These are phyloP conservation scores for Oxyura jamaicensis DNA, from an alignment of 2,113 vertebrate genomes.

Conservation along the genomic window DNA sequence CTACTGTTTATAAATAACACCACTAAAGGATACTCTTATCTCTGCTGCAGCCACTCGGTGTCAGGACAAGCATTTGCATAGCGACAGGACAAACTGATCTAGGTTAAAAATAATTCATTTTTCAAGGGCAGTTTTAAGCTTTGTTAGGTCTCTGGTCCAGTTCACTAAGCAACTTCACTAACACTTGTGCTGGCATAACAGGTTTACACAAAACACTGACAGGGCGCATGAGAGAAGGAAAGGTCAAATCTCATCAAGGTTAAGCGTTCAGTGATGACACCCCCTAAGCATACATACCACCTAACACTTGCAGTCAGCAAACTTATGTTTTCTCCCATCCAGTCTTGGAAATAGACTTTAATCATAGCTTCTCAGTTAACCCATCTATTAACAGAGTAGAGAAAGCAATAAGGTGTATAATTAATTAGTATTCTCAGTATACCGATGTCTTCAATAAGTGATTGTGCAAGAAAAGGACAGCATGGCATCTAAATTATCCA, in stretches of 20 bases:
- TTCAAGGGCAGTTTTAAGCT: background rate
- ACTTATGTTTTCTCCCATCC: background rate
- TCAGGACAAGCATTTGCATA: background rate
- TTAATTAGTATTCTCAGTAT: background rate
- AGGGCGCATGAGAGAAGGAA: background rate
- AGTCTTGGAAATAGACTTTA: background rate
- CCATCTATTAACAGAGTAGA: background rate
- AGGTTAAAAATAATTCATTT: background rate
- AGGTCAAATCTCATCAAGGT: background rate
- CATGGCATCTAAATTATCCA: background rate
- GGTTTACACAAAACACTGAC: background rate
- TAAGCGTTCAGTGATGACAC: background rate
- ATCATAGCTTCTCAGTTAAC: background rate
- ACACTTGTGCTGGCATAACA: background rate
- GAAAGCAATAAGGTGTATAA: background rate
- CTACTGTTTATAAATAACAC: background rate
- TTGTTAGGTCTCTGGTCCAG: background rate
- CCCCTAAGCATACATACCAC: background rate
- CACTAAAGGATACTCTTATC: background rate
- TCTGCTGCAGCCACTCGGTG: background rate
- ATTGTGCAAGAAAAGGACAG: background rate
- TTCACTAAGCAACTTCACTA: background rate
- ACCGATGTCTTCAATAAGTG: background rate
- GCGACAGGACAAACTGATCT: background rate
- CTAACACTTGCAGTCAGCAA: background rate